Conservation (phyloP, 2,113 vertebrate genomes). For the Oriolus oriolus region DNA sequence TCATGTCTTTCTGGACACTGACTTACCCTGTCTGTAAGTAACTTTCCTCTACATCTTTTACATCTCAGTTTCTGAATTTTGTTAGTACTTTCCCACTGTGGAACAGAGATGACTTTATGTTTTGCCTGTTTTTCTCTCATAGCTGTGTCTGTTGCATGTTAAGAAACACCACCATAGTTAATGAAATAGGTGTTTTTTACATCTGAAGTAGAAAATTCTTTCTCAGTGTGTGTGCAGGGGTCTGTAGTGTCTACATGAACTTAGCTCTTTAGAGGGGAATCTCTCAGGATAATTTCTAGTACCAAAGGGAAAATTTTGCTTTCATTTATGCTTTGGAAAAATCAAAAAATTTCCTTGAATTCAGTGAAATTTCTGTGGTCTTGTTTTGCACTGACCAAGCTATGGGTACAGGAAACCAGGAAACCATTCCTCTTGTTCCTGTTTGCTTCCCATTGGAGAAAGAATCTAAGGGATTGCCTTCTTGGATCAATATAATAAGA, state of each 20-base stretch:
- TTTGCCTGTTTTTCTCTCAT: background rate
- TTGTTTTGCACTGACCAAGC: background rate
- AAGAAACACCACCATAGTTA: background rate
- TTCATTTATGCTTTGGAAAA: background rate
- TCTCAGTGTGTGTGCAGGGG: background rate
- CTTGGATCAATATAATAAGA: background rate
- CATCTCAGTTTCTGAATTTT: background rate
- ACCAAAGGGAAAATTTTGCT: background rate
- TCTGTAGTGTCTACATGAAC: background rate
- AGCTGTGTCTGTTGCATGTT: background rate
- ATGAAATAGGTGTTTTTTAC: background rate
- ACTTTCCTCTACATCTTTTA: background rate
- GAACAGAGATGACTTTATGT: background rate
- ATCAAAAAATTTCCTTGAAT: background rate
- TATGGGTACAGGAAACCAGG: background rate
- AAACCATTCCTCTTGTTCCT: background rate
- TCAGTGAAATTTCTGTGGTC: background rate
- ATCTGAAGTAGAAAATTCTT: background rate
- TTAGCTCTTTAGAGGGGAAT: background rate
- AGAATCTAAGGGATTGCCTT: accelerated
- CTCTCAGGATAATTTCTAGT: background rate
- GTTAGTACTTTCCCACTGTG: background rate
- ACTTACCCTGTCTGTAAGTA: background rate
- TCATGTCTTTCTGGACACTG: background rate
- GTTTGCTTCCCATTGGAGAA: background rate